These are phyloP conservation scores for Chionomys nivalis DNA, from an alignment of 2,113 vertebrate genomes.

Conservation along the genomic window DNA sequence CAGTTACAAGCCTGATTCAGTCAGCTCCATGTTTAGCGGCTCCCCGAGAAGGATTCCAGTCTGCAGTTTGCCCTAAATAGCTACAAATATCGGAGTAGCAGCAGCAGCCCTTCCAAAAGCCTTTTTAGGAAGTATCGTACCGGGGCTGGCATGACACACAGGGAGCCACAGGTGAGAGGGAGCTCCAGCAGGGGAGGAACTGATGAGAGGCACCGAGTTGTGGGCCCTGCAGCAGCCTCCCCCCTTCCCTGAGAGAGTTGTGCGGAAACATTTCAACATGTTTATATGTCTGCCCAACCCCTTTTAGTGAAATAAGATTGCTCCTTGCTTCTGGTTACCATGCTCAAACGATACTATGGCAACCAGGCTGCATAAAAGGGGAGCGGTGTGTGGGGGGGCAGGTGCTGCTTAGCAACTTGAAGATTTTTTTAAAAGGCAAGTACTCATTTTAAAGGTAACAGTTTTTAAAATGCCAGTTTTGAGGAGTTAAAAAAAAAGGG, in stretches of 20 bases:
- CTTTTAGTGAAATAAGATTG: conserved; percentile 81
- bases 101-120: conserved; percentile 24
- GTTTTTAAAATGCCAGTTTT: conserved; percentile 73
- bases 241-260: neutral
- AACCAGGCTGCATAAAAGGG: conserved; percentile 83
- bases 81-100: conserved; percentile 62
- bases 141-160: neutral
- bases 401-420: conserved; percentile 87
- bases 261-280: conserved; percentile 68
- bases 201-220: rapidly evolving
- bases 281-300: conserved; percentile 73
- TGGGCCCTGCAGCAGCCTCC: rapidly evolving
- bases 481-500: conserved; percentile 33
- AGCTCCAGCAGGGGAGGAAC: neutral
- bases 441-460: conserved; percentile 81
- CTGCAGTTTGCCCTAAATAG: conserved; percentile 63
- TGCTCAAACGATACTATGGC: conserved; percentile 86
- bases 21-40: conserved; percentile 57
- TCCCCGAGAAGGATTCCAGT: conserved; percentile 26
- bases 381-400: conserved; percentile 69
- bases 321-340: conserved; percentile 85
- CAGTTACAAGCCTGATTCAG: conserved; percentile 46
- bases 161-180: conserved; percentile 55
- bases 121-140: neutral
- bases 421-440: conserved; percentile 84